Evolutionary conservation across 1,140 invertebrate species (phyloP), one percentile per base, ranked within the genome.

Genomic region (Diorhabda sublineata): DNA sequence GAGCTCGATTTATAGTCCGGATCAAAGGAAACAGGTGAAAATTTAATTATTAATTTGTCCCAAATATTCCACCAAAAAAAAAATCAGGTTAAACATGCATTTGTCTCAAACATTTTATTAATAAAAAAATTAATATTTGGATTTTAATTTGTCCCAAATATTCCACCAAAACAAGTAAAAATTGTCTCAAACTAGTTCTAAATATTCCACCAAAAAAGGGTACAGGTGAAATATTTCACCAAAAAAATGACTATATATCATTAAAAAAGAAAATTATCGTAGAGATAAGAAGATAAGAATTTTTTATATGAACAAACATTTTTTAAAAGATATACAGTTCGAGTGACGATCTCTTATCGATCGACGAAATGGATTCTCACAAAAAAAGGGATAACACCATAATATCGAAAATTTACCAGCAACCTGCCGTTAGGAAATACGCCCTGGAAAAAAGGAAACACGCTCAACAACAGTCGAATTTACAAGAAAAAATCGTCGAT

Each of bases 341-440:
- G 3, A 59, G 61, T 6, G 73, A 74, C 44, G 68, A 74, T 44
- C 45, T 74, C 2, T 41, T 74, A 4, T 66, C 65, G 3, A 60
- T 68, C 5, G 68, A 72, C 59, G 73, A 73, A 56, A 45, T 56
- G n/a, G 60, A 57, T 7, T 45, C 59, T 3, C 67, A 60, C 4
- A 67, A 52, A 42, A 71, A 70, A 59, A 74, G 69, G 52, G 76
- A 76, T 64, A 77, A 77, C 65, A 77, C 75, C 2, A 47, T 74
- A 52, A 77, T 77, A 52, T 72, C 69, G 3, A 75, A 72, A 52
- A 77, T 77, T 43, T 77, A 77, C 47, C 68, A 71, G n/a, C 69
- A 76, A 52, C 70, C 73, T 42, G 64, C 68, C 42, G 74, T 77
- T 7, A 45, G 73, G 42, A 71, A 71, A 56, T 74, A 45, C n/a